Base-by-base conservation (phyloP, 2,113 vertebrate genomes). In the Dryoscopus gambensis region DNA sequence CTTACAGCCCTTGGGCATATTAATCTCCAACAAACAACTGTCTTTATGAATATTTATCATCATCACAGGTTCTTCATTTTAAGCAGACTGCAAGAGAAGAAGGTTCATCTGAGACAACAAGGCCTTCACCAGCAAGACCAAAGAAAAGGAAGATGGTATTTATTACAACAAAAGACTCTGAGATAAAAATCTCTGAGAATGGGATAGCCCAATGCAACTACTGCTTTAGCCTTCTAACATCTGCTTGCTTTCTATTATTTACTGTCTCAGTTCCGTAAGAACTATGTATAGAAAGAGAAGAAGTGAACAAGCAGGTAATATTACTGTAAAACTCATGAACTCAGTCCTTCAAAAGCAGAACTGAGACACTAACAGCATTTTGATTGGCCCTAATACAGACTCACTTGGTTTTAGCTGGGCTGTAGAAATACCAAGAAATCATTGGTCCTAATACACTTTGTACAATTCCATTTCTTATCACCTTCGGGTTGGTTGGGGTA, bases 51-150 rank as follows among this genome's bases (percentile, higher is more conserved):
- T 14, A 64, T 62, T 83, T 92, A n/a, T 64, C 37, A 50, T 81
- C 31, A 59, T n/a, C 75, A 75, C 89, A 97, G 93, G 96, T 96
- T 79, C 95, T 97, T 82, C 94, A 90, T 81, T 96, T 96, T 70
- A 90, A 95, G 47, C 52, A 39, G 79, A 69, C 39, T 60, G 42
- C 75, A 89, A 75, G 49, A 89, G 79, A 60, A 40, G 78, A 70
- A 80, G 30, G 15, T 52, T 77, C 57, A 10, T 69, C 73, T 64
- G 60, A 70, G 49, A 77, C 53, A 76, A 81, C 50, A 79, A 81
- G 13, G 27, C 50, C 78, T 87, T 84, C 83, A 63, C 15, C 11
- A 14, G 30, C 50, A 44, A 94, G 33, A 69, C 56, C 88, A 79
- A 94, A 59, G 75, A 93, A 78, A 87, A 92, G 70, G 46, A 93